Evolutionary conservation across 2,888 invertebrate species (phyloP).

Genomic region (Agrotis clavis): DNA sequence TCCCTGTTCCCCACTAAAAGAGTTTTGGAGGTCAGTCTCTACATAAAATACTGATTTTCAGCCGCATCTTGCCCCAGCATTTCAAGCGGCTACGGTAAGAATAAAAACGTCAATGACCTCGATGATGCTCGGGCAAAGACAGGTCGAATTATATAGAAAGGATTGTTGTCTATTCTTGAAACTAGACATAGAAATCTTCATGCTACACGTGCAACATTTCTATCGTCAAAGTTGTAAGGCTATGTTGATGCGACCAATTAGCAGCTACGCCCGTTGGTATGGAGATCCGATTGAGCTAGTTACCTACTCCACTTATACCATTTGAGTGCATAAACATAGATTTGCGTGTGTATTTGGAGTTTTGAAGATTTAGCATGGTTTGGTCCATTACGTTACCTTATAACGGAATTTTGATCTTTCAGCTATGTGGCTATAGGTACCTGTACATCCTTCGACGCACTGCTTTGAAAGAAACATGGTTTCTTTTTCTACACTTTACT

Average conservation of each 20-base stretch:
- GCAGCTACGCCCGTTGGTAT: conserved; percentile 36
- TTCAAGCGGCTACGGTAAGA: no score
- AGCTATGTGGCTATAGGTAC: no score
- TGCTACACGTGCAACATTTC: not conserved
- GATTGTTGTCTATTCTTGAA: no score
- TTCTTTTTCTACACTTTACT: not conserved
- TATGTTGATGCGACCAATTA: conserved; percentile 51
- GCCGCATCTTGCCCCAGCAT: no score
- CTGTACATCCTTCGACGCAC: no score
- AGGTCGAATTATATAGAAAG: no score
- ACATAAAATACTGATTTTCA: no score
- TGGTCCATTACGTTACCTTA: not conserved
- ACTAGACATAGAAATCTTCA: no score
- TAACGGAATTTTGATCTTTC: conserved; percentile 2
- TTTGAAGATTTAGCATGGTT: not conserved
- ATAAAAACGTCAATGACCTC: no score
- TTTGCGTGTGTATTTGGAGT: conserved; percentile 23
- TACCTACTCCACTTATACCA: conserved; percentile 4
- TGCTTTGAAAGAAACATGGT: not conserved
- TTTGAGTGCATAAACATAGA: conserved; percentile 21
- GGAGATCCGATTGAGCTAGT: conserved; percentile 28
- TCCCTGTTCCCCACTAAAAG: not conserved
- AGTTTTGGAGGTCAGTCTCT: no score
- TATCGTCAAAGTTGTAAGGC: conserved; percentile 14
- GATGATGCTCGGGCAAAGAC: no score